phyloP scores from a whole-genome alignment of 2,888 invertebrate genomes.

The Zelleria hepariella region DNA sequence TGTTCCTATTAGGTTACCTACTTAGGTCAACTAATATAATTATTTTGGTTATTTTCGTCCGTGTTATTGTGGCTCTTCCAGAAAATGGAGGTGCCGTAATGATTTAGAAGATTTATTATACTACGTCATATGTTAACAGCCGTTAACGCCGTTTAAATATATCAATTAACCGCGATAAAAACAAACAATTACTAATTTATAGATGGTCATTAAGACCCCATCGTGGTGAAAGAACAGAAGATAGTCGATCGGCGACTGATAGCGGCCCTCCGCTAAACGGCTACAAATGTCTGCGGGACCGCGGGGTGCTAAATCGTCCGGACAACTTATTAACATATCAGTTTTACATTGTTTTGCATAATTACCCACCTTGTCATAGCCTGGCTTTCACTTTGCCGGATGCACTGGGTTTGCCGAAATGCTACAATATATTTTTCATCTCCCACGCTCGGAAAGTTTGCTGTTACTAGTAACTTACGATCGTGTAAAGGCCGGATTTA shows the following conservation, averaged over 20 bases:
- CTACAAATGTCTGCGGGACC: slow-evolving; percentile 42
- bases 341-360: slow-evolving; percentile 58
- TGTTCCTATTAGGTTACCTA: too few relatives aligned
- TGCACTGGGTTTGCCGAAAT: neutral
- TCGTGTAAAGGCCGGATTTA: too few relatives aligned
- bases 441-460: too few relatives aligned
- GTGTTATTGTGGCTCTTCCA: too few relatives aligned
- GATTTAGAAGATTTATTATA: too few relatives aligned
- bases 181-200: slow-evolving; percentile 17
- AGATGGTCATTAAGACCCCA: slow-evolving; percentile 9
- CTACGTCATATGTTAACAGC: neutral
- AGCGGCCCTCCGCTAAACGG: slow-evolving; percentile 40
- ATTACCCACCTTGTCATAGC: slow-evolving; percentile 22
- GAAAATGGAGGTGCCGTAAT: too few relatives aligned
- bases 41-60: too few relatives aligned
- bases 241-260: slow-evolving; percentile 34
- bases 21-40: too few relatives aligned
- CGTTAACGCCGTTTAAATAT: neutral
- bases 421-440: too few relatives aligned
- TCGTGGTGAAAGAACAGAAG: slow-evolving; percentile 6
- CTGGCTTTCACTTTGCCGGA: slow-evolving; percentile 3
- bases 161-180: slow-evolving; percentile 9
- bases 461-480: too few relatives aligned
- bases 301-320: slow-evolving; percentile 64
- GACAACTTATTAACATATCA: slow-evolving; percentile 56